phyloP scores from a whole-genome alignment of 2,888 invertebrate genomes.

The Tiphia femorata region DNA sequence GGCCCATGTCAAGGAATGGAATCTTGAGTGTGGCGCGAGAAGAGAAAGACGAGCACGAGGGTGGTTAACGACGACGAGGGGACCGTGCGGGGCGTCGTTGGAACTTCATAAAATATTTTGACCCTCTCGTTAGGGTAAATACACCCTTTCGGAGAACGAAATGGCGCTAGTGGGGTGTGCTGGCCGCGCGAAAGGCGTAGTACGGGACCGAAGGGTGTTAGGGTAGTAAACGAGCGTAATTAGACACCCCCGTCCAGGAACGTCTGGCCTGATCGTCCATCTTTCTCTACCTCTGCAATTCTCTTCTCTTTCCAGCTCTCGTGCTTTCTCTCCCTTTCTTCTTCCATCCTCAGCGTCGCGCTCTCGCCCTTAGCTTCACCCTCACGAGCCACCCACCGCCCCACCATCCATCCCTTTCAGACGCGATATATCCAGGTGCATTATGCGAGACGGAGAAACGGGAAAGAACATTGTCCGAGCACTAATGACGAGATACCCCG shows the following conservation, averaged over 20 bases:
- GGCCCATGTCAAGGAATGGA: background rate
- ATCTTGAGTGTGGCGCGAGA: too few relatives aligned
- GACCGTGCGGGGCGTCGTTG: too few relatives aligned
- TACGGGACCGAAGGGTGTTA: slow-evolving; percentile 29
- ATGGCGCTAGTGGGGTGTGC: slow-evolving; percentile 30
- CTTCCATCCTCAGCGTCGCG: slow-evolving; percentile 11
- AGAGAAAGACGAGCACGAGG: too few relatives aligned
- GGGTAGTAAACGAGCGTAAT: slow-evolving; percentile 51
- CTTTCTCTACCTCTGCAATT: slow-evolving; percentile 1
- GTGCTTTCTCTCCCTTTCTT: background rate
- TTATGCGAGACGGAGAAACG: slow-evolving; percentile 36
- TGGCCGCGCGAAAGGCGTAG: slow-evolving; percentile 6
- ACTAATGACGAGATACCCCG: slow-evolving; percentile 31
- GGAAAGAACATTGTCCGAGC: slow-evolving; percentile 35
- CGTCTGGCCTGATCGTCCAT: slow-evolving; percentile 39
- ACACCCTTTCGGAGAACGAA: slow-evolving; percentile 28
- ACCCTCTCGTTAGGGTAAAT: slow-evolving; percentile 46
- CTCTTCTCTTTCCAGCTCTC: slow-evolving; percentile 1
- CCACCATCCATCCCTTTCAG: slow-evolving; percentile 43
- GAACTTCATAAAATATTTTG: slow-evolving; percentile 34
- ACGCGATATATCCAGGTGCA: slow-evolving; percentile 48
- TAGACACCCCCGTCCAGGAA: slow-evolving; percentile 51
- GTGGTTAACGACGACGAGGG: too few relatives aligned
- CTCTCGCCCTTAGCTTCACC: slow-evolving; percentile 26
- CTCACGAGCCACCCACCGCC: slow-evolving; percentile 13